Evolutionary conservation across 2,888 invertebrate genomes (phyloP).

Genomic region (Nebria brevicollis): DNA sequence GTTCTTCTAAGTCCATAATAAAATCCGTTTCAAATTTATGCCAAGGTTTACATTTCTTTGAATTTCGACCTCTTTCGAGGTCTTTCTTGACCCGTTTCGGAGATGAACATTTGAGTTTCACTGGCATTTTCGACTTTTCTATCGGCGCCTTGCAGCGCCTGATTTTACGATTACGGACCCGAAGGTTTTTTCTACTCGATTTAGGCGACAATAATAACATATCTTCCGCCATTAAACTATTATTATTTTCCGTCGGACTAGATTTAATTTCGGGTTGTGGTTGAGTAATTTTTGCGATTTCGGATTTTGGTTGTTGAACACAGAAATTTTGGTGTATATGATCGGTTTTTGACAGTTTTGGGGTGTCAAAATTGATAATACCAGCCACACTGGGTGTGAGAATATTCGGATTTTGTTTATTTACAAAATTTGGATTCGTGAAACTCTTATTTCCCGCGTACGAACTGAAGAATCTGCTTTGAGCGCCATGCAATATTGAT

Average conservation of each 20-base stretch:
- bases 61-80: slow-evolving; percentile 2
- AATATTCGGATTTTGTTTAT: slow-evolving; percentile 48
- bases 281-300: slow-evolving; percentile 10
- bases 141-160: slow-evolving; percentile 26
- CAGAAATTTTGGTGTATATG: slow-evolving; percentile 25
- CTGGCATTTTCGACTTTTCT: slow-evolving; percentile 29
- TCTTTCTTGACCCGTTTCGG: slow-evolving; percentile 37
- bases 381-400: slow-evolving; percentile 31
- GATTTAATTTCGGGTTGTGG: slow-evolving; percentile 32
- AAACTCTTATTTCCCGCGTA: slow-evolving; percentile 26
- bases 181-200: slow-evolving; percentile 21
- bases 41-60: slow-evolving; percentile 39
- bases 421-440: slow-evolving; percentile 50
- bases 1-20: slow-evolving; percentile 25
- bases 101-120: slow-evolving; percentile 31
- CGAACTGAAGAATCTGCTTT: slow-evolving; percentile 26
- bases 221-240: slow-evolving; percentile 6
- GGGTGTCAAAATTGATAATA: slow-evolving; percentile 30
- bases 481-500: slow-evolving; percentile 29
- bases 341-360: not conserved
- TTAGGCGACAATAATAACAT: slow-evolving; percentile 20
- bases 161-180: slow-evolving; percentile 13
- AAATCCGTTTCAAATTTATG: slow-evolving; percentile 40
- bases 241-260: slow-evolving; percentile 30
- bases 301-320: slow-evolving; percentile 36